A percentile compares a stretch with the other conserved stretches of the same genome.
Conservation (phyloP, 1,140 invertebrate genomes). For the Euwallacea fornicatus region DNA sequence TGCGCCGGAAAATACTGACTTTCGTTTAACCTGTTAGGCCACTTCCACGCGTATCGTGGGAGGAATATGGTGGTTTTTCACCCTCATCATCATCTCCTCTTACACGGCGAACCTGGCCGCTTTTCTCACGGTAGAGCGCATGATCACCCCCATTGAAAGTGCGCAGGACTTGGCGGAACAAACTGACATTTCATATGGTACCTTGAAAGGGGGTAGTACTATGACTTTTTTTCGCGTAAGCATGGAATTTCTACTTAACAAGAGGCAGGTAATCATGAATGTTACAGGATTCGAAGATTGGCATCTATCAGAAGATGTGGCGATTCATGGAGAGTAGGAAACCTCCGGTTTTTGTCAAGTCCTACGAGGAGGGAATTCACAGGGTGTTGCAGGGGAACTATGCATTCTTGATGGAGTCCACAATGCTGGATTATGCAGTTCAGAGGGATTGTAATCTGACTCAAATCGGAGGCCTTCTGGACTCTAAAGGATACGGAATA, state of each 20-base stretch:
- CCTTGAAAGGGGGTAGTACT: constrained; percentile 89
- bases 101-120: constrained; percentile 97
- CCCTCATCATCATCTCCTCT: constrained; percentile 96
- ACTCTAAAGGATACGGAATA: constrained; percentile 88
- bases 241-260: not conserved
- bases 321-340: constrained; percentile 85
- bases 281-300: constrained; percentile 88
- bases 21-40: constrained; percentile 62
- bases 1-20: not conserved
- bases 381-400: constrained; percentile 88
- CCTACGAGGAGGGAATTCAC: constrained; percentile 86
- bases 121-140: constrained; percentile 94
- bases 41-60: constrained; percentile 92
- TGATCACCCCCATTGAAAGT: constrained; percentile 95
- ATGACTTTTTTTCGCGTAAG: constrained; percentile 94
- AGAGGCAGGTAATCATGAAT: not conserved
- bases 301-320: constrained; percentile 98
- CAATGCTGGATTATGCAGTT: constrained; percentile 94
- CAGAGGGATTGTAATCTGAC: constrained; percentile 97
- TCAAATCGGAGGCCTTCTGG: constrained; percentile 90
- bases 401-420: constrained; percentile 98
- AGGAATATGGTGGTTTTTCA: constrained; percentile 99
- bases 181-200: constrained; percentile 92
- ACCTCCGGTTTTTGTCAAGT: constrained; percentile 82
- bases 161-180: constrained; percentile 93